Conservation (phyloP, 2,797 vertebrate genomes). For the Scyliorhinus canicula region DNA sequence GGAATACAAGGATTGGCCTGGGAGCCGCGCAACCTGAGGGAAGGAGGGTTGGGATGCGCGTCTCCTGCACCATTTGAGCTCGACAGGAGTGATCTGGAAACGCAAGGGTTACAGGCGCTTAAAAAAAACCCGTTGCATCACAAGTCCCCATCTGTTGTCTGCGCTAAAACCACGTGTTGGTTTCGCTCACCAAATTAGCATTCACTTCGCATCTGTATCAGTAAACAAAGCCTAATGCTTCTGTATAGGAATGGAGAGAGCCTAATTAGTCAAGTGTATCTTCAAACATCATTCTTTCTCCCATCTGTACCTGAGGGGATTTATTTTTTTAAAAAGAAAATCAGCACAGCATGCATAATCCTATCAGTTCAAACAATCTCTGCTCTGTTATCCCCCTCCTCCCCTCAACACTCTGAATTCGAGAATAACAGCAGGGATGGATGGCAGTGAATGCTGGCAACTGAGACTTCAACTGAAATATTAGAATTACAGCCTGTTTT, state of each 20-base stretch:
- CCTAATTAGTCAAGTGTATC: neutral
- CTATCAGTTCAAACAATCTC: neutral
- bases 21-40: too few species aligned
- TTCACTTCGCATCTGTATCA: neutral
- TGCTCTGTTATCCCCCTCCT: neutral
- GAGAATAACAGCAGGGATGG: neutral
- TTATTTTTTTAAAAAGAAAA: neutral
- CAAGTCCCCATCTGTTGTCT: neutral
- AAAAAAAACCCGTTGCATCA: neutral
- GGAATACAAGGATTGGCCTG: neutral
- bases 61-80: neutral
- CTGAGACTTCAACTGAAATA: neutral
- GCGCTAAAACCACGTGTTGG: conserved; percentile 8
- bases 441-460: neutral
- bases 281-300: neutral
- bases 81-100: neutral
- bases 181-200: neutral
- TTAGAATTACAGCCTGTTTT: neutral
- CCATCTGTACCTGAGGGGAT: neutral
- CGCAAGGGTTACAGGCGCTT: conserved; percentile 14
- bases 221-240: neutral
- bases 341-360: neutral
- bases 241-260: neutral
- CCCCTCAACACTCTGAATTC: neutral
- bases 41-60: neutral